Conservation (phyloP, 2,113 vertebrate species). For the Irena cyanogastra region DNA sequence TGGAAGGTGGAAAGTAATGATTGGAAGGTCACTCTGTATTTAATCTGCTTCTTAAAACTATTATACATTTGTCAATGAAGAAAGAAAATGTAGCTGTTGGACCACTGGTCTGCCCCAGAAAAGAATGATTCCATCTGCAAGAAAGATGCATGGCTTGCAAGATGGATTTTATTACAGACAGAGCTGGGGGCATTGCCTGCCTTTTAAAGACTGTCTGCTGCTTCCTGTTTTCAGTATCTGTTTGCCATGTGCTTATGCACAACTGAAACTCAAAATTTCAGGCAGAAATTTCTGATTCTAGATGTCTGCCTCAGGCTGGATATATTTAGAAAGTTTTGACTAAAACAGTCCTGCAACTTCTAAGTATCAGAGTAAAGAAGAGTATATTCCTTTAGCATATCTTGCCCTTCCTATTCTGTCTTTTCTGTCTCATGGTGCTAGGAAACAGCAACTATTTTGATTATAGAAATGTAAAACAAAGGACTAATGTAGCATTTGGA, state of each 20-base stretch:
- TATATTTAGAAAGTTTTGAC: neutral
- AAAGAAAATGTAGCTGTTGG: neutral
- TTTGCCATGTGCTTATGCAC: neutral
- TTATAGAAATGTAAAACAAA: neutral
- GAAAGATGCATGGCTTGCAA: neutral
- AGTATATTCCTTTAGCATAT: neutral
- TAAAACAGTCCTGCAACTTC: neutral
- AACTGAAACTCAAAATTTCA: neutral
- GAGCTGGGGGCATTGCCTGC: neutral
- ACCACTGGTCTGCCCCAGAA: neutral
- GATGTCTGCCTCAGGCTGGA: neutral
- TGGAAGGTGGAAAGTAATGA: neutral
- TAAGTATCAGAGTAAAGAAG: neutral
- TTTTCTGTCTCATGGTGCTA: neutral
- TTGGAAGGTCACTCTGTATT: neutral
- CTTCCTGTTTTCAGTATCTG: neutral
- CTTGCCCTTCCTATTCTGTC: neutral
- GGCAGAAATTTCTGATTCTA: neutral
- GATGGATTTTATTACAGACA: slow-evolving; percentile 4
- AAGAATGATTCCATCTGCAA: neutral
- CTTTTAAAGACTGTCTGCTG: neutral
- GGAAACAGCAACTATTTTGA: neutral
- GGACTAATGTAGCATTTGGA: neutral
- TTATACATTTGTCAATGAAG: neutral
- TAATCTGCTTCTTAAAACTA: neutral